A percentile compares a stretch with the other conserved stretches of the same genome.
phyloP scores from a whole-genome alignment of 2,113 vertebrate species.

The Mugil cephalus region DNA sequence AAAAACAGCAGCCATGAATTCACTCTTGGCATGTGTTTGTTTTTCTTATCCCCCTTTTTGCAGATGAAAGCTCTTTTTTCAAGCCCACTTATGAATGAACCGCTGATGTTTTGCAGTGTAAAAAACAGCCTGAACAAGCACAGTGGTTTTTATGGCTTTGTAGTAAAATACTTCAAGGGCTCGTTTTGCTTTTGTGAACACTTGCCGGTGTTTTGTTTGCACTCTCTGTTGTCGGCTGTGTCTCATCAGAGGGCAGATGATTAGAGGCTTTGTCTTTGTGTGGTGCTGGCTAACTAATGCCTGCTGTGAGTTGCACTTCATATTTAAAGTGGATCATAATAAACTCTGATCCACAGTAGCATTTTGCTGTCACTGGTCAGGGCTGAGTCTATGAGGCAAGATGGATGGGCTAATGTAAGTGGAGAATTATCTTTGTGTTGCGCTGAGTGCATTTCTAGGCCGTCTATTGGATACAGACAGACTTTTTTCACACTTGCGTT shows the following conservation, averaged over 20 bases:
- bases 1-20: no score
- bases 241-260: slow-evolving; percentile 28
- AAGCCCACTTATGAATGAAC: neutral
- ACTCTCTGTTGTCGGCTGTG: neutral
- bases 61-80: no score
- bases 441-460: neutral
- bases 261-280: slow-evolving; percentile 11
- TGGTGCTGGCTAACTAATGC: slow-evolving; percentile 7
- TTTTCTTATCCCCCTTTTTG: no score
- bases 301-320: slow-evolving; percentile 10
- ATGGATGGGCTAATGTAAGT: slow-evolving; percentile 1
- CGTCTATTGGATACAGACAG: neutral
- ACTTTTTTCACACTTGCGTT: no score
- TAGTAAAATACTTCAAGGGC: neutral
- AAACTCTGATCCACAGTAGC: slow-evolving; percentile 1
- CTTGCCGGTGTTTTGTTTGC: slow-evolving; percentile 9
- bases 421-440: slow-evolving; percentile 8
- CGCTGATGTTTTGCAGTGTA: neutral
- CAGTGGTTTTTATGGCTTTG: slow-evolving; percentile 3
- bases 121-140: neutral
- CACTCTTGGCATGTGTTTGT: no score
- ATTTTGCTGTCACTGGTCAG: neutral
- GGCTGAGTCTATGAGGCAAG: neutral
- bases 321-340: slow-evolving; percentile 13
- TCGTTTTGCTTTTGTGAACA: neutral